Conservation (phyloP, 2,797 vertebrate species). For the Atherinosoma microstoma region DNA sequence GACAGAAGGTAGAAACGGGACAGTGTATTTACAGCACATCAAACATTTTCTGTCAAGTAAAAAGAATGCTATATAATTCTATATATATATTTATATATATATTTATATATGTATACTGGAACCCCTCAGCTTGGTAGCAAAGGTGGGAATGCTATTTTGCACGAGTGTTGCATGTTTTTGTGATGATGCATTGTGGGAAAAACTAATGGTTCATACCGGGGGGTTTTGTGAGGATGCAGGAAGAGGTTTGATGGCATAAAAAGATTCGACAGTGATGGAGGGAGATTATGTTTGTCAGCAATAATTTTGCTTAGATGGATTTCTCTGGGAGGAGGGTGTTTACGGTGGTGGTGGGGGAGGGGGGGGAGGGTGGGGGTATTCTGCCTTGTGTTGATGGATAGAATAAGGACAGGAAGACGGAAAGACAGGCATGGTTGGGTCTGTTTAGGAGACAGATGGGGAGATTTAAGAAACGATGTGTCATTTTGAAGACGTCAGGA, state of each 20-base stretch:
- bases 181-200: slow-evolving; percentile 35
- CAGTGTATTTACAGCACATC: slow-evolving; percentile 87
- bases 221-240: slow-evolving; percentile 11
- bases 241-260: slow-evolving; percentile 46
- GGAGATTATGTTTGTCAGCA: slow-evolving; percentile 47
- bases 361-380: too few relatives aligned
- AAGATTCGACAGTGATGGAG: slow-evolving; percentile 39
- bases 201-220: slow-evolving; percentile 1
- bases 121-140: slow-evolving; percentile 66
- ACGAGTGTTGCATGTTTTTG: slow-evolving; percentile 54
- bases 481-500: slow-evolving; percentile 48
- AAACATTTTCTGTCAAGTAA: slow-evolving; percentile 82
- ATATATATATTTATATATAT: slow-evolving; percentile 86
- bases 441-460: slow-evolving; percentile 12
- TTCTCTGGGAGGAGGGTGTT: slow-evolving; percentile 37
- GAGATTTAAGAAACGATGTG: slow-evolving; percentile 15
- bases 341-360: slow-evolving; percentile 3
- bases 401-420: slow-evolving; percentile 29
- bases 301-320: slow-evolving; percentile 46
- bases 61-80: slow-evolving; percentile 87
- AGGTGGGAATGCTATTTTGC: slow-evolving; percentile 72
- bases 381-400: slow-evolving; percentile 34
- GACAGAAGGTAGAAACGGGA: slow-evolving; percentile 48
- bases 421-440: slow-evolving; percentile 26
- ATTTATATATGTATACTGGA: slow-evolving; percentile 83